Evolutionary conservation across 2,888 invertebrate species (phyloP), one percentile per base, ranked within the genome.

Genomic region (Chouioia cunea): DNA sequence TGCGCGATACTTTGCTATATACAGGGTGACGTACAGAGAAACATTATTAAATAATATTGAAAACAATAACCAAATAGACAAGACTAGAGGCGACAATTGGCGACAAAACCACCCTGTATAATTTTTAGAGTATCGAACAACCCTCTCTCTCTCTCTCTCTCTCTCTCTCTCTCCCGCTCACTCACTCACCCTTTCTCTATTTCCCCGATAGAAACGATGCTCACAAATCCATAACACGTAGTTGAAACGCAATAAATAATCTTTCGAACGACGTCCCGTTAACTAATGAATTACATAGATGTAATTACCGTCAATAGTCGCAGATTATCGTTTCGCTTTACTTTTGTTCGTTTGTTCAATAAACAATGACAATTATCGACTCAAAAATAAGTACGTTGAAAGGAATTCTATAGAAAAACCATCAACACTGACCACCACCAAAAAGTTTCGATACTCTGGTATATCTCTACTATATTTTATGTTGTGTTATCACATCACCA

Each of bases 141-240:
- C 8, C 10, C n/a, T n/a, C n/a, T n/a, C n/a, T n/a, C n/a, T n/a
- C n/a, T n/a, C n/a, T n/a, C n/a, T n/a, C n/a, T n/a, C n/a, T n/a
- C n/a, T n/a, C n/a, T n/a, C n/a, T n/a, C n/a, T n/a, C n/a, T n/a
- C n/a, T n/a, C n/a, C n/a, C n/a, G n/a, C n/a, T n/a, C n/a, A n/a
- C n/a, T n/a, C n/a, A n/a, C n/a, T n/a, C n/a, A n/a, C n/a, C n/a
- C n/a, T 46, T 46, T 36, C 6, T 36, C 36, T 27, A 16, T 27
- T 15, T 36, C n/a, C 23, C 53, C 43, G 18, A 12, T 67, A 63
- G 14, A 69, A 77, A 74, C 76, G 81, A 80, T 82, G 84, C 82
- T 83, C 84, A 84, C 79, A 85, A 85, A 85, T 85, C 85, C 85
- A 85, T 85, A 85, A 85, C 85, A 84, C 84, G 78, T 79, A 81